A percentile compares a stretch with the other conserved stretches of the same genome.
These are phyloP conservation scores for mouse (Mus musculus) DNA, from an alignment of 2,113 vertebrate genomes.

Conservation along the genomic window GRCm39 chr8:65668001-65668500, in stretches of 20 bases:
- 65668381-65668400: not conserved
- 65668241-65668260: slow-evolving; percentile 28
- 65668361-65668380: not conserved
- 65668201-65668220: slow-evolving; percentile 36
- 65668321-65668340: not conserved
- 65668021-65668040: slow-evolving; percentile 49
- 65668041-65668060: slow-evolving; percentile 56
- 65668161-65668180: slow-evolving; percentile 38
- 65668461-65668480: not conserved
- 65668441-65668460: not conserved
- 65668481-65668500: not conserved
- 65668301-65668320: not conserved
- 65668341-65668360: not conserved
- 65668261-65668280: not conserved
- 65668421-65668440: not conserved
- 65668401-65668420: not conserved
- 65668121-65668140: slow-evolving; percentile 45
- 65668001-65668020: slow-evolving; percentile 52
- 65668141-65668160: slow-evolving; percentile 45
- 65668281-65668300: not conserved
- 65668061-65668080: slow-evolving; percentile 25
- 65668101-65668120: slow-evolving; percentile 65
- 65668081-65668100: not conserved
- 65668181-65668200: slow-evolving; percentile 69
- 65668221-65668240: slow-evolving; percentile 37